phyloP scores from a whole-genome alignment of 2,888 invertebrate species.

The Drosophila anceps region DNA sequence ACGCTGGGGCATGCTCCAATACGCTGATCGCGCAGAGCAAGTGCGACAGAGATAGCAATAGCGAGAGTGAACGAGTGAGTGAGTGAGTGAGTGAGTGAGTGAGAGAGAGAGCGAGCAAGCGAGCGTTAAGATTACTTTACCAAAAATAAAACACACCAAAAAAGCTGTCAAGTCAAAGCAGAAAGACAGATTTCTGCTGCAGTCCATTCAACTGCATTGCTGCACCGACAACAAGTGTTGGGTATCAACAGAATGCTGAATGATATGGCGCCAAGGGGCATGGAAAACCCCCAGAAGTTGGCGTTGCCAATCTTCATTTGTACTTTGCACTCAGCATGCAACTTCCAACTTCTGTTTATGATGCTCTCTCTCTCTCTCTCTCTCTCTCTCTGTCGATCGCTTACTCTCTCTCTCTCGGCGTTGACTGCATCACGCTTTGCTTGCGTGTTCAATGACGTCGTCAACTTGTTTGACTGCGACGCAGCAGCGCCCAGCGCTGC shows the following conservation, averaged over 20 bases:
- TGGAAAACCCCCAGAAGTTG: slow-evolving; percentile 75
- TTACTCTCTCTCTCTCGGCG: neutral
- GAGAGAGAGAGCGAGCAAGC: neutral
- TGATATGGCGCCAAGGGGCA: slow-evolving; percentile 51
- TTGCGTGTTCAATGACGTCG: slow-evolving; percentile 70
- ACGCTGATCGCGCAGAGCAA: slow-evolving; percentile 54
- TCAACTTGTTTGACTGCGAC: slow-evolving; percentile 37
- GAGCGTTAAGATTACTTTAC: slow-evolving; percentile 18
- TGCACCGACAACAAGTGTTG: slow-evolving; percentile 52
- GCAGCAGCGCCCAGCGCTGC: slow-evolving; percentile 36
- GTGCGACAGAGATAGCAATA: neutral
- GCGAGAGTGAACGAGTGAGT: neutral
- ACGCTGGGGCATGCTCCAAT: slow-evolving; percentile 60
- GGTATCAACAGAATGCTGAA: slow-evolving; percentile 30
- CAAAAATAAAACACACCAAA: slow-evolving; percentile 39
- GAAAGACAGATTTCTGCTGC: slow-evolving; percentile 15
- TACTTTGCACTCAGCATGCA: slow-evolving; percentile 64
- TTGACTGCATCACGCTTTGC: slow-evolving; percentile 56
- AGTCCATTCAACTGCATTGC: slow-evolving; percentile 70
- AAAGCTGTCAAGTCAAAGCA: slow-evolving; percentile 24
- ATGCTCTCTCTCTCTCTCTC: neutral
- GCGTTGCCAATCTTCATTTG: slow-evolving; percentile 52
- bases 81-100: neutral
- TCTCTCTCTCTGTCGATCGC: neutral
- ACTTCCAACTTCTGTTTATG: slow-evolving; percentile 15